Conservation (phyloP, 2,888 invertebrate species). For the Perdita meconis region DNA sequence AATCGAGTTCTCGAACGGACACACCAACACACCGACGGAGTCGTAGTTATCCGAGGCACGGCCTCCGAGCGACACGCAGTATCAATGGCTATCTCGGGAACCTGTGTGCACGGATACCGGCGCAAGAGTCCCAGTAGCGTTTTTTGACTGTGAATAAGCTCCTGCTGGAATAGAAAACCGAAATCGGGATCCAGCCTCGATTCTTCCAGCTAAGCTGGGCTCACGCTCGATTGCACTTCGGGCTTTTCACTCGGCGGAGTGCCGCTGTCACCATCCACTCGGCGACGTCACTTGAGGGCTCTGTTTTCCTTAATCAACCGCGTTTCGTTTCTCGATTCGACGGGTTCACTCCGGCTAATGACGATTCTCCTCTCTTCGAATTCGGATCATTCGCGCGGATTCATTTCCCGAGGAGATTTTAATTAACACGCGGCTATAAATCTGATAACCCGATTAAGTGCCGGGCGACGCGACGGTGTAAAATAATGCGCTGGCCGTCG, state of each 20-base stretch:
- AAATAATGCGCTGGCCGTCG: slow-evolving; percentile 16
- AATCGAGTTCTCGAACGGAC: slow-evolving; percentile 52
- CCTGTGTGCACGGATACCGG: slow-evolving; percentile 57
- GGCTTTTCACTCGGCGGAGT: not conserved
- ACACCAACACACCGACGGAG: not conserved
- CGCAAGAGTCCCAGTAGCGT: slow-evolving; percentile 43
- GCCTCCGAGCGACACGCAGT: slow-evolving; percentile 50
- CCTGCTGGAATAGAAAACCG: slow-evolving; percentile 43
- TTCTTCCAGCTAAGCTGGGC: slow-evolving; percentile 28
- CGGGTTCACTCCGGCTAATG: slow-evolving; percentile 26
- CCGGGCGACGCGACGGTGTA: not conserved
- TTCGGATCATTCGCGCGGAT: slow-evolving; percentile 28
- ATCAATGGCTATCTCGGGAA: slow-evolving; percentile 63
- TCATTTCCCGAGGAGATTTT: slow-evolving; percentile 16
- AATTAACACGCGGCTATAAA: slow-evolving; percentile 36
- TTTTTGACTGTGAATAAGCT: not conserved
- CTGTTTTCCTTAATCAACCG: not conserved
- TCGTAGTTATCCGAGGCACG: slow-evolving; percentile 61
- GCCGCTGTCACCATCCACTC: not conserved
- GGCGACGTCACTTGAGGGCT: not conserved
- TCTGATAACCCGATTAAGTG: slow-evolving; percentile 30
- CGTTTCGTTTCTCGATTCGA: slow-evolving; percentile 7
- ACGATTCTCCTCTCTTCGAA: slow-evolving; percentile 43
- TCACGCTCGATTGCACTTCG: slow-evolving; percentile 1
- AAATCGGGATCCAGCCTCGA: slow-evolving; percentile 54